Evolutionary conservation across 2,797 vertebrate species (phyloP), one percentile per base, ranked within the genome.

Genomic region (Sylvia borin): DNA sequence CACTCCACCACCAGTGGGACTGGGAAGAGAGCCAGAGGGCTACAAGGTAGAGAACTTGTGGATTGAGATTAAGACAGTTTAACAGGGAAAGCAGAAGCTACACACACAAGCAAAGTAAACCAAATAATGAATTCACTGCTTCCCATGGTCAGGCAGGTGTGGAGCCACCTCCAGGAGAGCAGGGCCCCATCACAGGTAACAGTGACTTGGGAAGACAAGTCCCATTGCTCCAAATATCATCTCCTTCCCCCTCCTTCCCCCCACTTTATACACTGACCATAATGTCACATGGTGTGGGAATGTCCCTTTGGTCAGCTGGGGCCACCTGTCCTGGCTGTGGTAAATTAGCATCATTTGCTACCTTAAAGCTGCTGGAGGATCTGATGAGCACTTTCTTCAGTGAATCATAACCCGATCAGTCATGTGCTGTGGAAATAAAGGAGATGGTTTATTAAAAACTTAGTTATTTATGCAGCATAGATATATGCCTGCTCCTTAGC

Each of bases 161-260:
- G 8, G 0, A 5, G 25, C 19, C 19, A 21, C 9, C 4, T 7
- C 6, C 40, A 68, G 62, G 47, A 60, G 19, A 76, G 16, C 64
- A 45, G 40, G 48, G 20, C 3, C 27, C 40, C 13, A 47, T 11
- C 25, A 25, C 3, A 4, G 0, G 10, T 13, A n/a, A n/a, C 0
- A 1, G 11, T 34, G 1, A 34, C 55, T 6, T 17, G 21, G 48
- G 13, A 0, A 60, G 54, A 68, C 29, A 61, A n/a, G 4, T 10
- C 3, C 0, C 5, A 8, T 16, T 40, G 47, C 13, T 68, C 29
- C 20, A 53, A 17, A 68, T 25, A 54, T 9, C 13, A 24, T n/a
- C 8, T 5, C 7, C n/a, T n/a, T 43, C 5, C 22, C 3, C 7
- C 10, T 29, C 22, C 27, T 38, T 24, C 4, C 6, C 1, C 27